Evolutionary conservation across 2,113 vertebrate species (phyloP).

Genomic region (Talpa occidentalis): DNA sequence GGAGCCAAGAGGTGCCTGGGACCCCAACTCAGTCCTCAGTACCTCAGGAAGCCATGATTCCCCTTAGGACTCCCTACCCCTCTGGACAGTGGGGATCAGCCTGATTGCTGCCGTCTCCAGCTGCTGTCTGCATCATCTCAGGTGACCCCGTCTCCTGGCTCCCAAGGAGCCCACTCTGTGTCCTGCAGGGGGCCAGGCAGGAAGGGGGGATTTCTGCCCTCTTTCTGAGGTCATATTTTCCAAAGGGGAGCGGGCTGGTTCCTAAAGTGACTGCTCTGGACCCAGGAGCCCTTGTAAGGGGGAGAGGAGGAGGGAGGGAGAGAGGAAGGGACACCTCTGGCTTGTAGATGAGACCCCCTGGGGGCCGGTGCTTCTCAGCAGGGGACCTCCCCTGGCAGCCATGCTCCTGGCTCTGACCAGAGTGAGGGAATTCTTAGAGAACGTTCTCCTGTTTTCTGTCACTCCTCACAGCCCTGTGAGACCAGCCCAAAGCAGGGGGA

Average conservation of each 20-base stretch:
- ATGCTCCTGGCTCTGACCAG: background rate
- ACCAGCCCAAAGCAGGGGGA: background rate
- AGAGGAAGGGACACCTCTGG: background rate
- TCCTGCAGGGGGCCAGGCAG: background rate
- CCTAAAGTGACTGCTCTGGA: background rate
- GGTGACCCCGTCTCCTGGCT: background rate
- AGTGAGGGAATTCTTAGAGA: background rate
- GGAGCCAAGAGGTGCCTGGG: background rate
- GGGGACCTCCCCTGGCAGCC: too few species aligned
- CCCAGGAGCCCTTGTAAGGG: background rate
- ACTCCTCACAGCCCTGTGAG: background rate
- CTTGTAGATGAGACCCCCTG: background rate
- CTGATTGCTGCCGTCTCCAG: background rate
- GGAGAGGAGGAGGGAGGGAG: background rate
- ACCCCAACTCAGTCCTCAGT: too few species aligned
- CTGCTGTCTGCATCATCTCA: background rate
- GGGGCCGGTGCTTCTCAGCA: background rate
- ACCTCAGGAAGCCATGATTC: too few species aligned
- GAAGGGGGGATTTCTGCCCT: background rate
- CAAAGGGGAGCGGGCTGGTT: background rate
- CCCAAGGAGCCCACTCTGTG: background rate
- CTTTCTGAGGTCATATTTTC: conserved; percentile 11
- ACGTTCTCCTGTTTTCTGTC: background rate
- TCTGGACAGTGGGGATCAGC: background rate
- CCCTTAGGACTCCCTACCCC: background rate